These are phyloP conservation scores for Channa argus DNA, from an alignment of 2,113 vertebrate genomes.

Conservation along the genomic window DNA sequence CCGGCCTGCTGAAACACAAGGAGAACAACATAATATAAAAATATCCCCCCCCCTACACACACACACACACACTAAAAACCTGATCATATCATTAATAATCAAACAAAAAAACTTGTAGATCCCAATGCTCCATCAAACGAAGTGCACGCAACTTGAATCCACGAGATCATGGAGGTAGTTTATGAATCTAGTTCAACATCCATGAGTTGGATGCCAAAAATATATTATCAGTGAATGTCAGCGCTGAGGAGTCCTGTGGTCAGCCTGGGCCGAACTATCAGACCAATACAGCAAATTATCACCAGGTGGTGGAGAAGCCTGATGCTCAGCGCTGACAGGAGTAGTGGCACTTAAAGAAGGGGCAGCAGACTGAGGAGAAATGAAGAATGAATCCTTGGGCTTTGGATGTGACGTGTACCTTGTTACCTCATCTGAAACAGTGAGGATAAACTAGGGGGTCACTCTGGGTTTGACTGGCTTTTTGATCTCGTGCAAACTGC, in stretches of 20 bases:
- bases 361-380: not conserved
- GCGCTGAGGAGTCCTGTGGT: slow-evolving; percentile 3
- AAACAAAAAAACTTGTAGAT: too few relatives aligned
- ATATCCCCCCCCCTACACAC: too few relatives aligned
- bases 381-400: not conserved
- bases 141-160: not conserved
- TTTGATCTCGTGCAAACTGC: too few relatives aligned
- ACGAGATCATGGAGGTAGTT: slow-evolving; percentile 11
- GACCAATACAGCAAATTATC: slow-evolving; percentile 20
- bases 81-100: too few relatives aligned
- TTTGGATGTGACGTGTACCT: not conserved
- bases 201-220: slow-evolving; percentile 23
- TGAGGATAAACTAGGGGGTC: too few relatives aligned
- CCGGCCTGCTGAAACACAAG: too few relatives aligned
- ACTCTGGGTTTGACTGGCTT: too few relatives aligned
- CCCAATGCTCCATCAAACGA: slow-evolving; percentile 19
- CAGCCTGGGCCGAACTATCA: not conserved
- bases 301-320: slow-evolving; percentile 12
- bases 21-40: too few relatives aligned
- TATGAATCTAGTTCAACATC: slow-evolving; percentile 31
- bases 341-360: not conserved
- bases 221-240: slow-evolving; percentile 23
- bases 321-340: not conserved
- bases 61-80: too few relatives aligned
- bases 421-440: too few relatives aligned